Percentiles rank a stretch among this genome's conserved stretches.
phyloP scores from a whole-genome alignment of 2,797 vertebrate species.

The Epinephelus awoara region DNA sequence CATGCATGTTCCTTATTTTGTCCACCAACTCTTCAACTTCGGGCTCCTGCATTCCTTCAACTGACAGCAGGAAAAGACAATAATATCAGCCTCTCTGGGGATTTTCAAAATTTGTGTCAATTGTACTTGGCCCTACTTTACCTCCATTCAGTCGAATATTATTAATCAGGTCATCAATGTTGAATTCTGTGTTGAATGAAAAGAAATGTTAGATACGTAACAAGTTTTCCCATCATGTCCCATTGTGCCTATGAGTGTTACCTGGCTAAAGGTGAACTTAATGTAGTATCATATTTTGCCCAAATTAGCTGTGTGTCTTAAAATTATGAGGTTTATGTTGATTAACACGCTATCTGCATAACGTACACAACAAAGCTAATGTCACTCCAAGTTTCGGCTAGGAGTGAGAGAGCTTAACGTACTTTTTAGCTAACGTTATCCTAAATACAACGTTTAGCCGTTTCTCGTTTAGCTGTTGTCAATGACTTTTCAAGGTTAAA shows the following conservation, averaged over 20 bases:
- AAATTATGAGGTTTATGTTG: too few species aligned
- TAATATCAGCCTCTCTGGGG: background rate
- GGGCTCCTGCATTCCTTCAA: conserved; percentile 41
- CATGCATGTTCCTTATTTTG: conserved; percentile 66
- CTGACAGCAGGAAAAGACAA: conserved; percentile 20
- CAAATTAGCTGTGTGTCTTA: too few species aligned
- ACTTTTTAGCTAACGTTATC: too few species aligned
- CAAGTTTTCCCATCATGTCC: background rate
- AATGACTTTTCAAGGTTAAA: too few species aligned
- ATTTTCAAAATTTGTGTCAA: background rate
- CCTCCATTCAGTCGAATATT: conserved; percentile 13
- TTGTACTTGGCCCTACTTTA: conserved; percentile 2
- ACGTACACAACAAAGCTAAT: too few species aligned
- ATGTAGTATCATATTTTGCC: too few species aligned
- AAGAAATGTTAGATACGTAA: background rate
- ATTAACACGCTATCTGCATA: too few species aligned
- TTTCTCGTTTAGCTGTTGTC: too few species aligned
- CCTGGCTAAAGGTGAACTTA: background rate
- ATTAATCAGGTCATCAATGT: conserved; percentile 41
- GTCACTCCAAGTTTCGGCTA: too few species aligned
- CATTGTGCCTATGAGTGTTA: background rate
- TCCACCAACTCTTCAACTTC: conserved; percentile 59
- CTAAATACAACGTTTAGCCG: too few species aligned
- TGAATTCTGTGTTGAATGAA: conserved; percentile 51
- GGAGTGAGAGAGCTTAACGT: too few species aligned